Conservation (phyloP, 2,113 vertebrate genomes). For the Hydropotes inermis region DNA sequence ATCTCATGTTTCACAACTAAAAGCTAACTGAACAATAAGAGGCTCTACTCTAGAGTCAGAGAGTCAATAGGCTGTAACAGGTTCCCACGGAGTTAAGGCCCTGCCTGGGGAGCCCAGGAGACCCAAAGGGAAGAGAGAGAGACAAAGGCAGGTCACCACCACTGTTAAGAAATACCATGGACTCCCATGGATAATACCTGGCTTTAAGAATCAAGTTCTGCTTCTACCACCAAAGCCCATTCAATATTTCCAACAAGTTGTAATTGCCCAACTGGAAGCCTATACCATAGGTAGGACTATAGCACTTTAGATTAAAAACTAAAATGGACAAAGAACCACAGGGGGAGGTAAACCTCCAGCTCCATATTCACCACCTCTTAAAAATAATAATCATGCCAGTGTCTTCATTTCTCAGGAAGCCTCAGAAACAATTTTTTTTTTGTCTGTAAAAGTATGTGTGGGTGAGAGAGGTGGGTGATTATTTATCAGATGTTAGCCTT, state of each 20-base stretch:
- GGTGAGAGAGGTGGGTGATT: neutral
- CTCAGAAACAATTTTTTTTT: slow-evolving; percentile 17
- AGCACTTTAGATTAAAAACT: neutral
- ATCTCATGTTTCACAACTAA: neutral
- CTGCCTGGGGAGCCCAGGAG: neutral
- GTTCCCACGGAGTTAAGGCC: neutral
- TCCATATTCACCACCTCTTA: neutral
- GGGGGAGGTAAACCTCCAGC: neutral
- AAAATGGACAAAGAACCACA: neutral
- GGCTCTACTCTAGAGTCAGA: neutral
- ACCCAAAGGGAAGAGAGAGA: neutral
- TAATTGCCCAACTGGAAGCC: neutral
- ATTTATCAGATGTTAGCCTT: slow-evolving; percentile 46
- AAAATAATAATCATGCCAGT: neutral
- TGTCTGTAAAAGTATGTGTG: neutral
- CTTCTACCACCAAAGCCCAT: neutral
- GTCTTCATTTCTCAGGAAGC: slow-evolving; percentile 23
- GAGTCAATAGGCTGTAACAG: neutral
- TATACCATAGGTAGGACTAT: neutral
- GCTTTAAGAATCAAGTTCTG: neutral
- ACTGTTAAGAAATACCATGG: neutral
- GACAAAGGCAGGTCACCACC: neutral
- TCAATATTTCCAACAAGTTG: neutral
- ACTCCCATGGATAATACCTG: neutral
- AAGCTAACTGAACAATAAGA: neutral